Base-by-base conservation (phyloP, 2,888 invertebrate genomes). In the Aelia acuminata region DNA sequence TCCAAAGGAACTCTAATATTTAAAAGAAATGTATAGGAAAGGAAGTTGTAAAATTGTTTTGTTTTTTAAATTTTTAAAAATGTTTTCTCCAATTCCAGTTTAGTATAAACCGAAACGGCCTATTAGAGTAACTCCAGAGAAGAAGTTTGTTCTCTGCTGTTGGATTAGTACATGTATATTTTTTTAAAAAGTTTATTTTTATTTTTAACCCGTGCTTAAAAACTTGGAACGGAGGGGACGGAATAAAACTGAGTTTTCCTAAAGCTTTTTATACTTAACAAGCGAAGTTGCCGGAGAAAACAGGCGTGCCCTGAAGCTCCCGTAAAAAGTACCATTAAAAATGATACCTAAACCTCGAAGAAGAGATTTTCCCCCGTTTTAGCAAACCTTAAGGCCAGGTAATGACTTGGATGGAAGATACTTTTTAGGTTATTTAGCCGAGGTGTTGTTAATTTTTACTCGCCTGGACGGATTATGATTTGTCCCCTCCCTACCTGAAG, bases 281-380 rank as follows among this genome's bases (percentile, higher is more conserved):
- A 70, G 63, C 4, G 63, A 70, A 70, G 63, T 70, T 70, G 35
- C 31, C 7, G 8, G 8, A 18, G 63, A 7, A 20, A 35, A 18
- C 31, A 20, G 15, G 35, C 18, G 63, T 35, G 63, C 5, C 3
- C 35, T 70, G 7, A 70, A 15, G 7, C 31, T 70, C 63, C 35
- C 18, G 63, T 70, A 70, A 70, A 70, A 70, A 70, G 31, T 31
- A 31, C 63, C 31, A 70, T 70, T 70, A 70, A 70, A 70, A 70
- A 70, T 35, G 63, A 70, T 70, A 70, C 63, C 63, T 35, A 70
- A 70, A 7, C 18, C 57, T 0, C 26, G 26, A 10, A 43, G 43
- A 10, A 43, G 43, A 43, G 43, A 43, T 43, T 26, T 57, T 53
- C 7, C 53, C n/a, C 13, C 57, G 57, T 57, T 70, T 70, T 35